Evolutionary conservation across 2,888 invertebrate species (phyloP), one percentile per base, ranked within the genome.

Genomic region (Dasypogon diadema): DNA sequence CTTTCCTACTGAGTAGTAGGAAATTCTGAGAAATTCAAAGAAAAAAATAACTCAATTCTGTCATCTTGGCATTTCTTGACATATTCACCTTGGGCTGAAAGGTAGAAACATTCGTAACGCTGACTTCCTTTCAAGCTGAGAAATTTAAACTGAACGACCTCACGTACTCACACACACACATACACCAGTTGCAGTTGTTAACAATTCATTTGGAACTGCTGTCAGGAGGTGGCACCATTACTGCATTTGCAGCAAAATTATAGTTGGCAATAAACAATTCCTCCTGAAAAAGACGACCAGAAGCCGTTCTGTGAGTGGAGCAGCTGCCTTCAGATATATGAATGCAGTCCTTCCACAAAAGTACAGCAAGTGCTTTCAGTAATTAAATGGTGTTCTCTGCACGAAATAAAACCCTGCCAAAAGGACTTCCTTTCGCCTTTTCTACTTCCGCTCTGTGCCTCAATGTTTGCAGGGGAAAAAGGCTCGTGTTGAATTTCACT

Each of bases 171-270:
- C 0, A 30, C 10, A 30, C 10, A 30, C 10, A 30, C 5, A 30
- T 30, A 30, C 10, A 30, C 42, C 42, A 30, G 4, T 42, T 12
- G n/a, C 8, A 42, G 42, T 12, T 42, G n/a, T 42, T 12, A 42
- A 42, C 2, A 42, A 12, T 42, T 42, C 3, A 42, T 12, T 30
- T 30, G 10, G 5, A 5, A 42, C 2, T 42, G n/a, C 42, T 42
- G 8, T 42, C 2, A 12, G n/a, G n/a, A 42, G 12, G 42, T n/a
- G 6, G 42, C 42, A 42, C n/a, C n/a, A 12, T 42, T 42, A 12
- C 42, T 42, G 22, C 60, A 60, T 37, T 60, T 60, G 34, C 60
- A 3, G 12, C 34, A 60, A 60, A 60, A 60, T 60, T 60, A 60
- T 37, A 37, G 18, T 4, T 60, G 37, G 34, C 16, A 60, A 58